Evolutionary conservation across 2,888 invertebrate genomes (phyloP).

Genomic region (Ceramica pisi): DNA sequence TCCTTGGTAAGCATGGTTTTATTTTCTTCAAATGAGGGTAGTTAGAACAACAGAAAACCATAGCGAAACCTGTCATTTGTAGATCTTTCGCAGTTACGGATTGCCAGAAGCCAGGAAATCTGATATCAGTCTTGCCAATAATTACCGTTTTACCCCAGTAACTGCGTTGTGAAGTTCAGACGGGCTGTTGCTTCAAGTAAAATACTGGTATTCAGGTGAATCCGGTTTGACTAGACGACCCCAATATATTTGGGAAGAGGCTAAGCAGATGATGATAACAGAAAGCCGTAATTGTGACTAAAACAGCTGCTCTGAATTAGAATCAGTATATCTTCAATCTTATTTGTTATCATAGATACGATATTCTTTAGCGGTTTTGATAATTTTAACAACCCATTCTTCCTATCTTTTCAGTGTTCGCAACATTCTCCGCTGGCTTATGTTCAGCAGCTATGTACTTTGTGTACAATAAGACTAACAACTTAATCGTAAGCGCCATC

Average conservation of each 20-base stretch:
- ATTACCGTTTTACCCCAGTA: too few relatives aligned
- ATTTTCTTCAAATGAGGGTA: neutral
- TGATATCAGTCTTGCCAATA: too few relatives aligned
- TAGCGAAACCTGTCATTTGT: too few relatives aligned
- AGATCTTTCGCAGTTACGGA: too few relatives aligned
- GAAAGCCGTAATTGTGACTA: neutral
- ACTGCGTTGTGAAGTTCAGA: too few relatives aligned
- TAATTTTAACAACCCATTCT: neutral
- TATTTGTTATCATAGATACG: neutral
- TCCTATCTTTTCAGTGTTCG: constrained; percentile 92
- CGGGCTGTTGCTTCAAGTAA: too few relatives aligned
- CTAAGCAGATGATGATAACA: neutral
- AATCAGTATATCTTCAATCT: neutral
- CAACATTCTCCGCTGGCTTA: constrained; percentile 95
- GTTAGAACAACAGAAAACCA: too few relatives aligned
- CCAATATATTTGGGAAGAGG: too few relatives aligned
- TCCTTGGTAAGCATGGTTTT: constrained; percentile 91
- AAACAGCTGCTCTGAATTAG: neutral
- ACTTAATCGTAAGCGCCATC: constrained; percentile 95
- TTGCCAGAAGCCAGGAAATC: too few relatives aligned
- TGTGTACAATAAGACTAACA: constrained; percentile 95
- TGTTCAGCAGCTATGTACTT: constrained; percentile 96
- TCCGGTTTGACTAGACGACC: too few relatives aligned
- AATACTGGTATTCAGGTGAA: too few relatives aligned
- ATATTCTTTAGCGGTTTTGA: neutral